These are phyloP conservation scores for Drosophila parabipectinata DNA, from an alignment of 1,140 invertebrate genomes.

Conservation along the genomic window DNA sequence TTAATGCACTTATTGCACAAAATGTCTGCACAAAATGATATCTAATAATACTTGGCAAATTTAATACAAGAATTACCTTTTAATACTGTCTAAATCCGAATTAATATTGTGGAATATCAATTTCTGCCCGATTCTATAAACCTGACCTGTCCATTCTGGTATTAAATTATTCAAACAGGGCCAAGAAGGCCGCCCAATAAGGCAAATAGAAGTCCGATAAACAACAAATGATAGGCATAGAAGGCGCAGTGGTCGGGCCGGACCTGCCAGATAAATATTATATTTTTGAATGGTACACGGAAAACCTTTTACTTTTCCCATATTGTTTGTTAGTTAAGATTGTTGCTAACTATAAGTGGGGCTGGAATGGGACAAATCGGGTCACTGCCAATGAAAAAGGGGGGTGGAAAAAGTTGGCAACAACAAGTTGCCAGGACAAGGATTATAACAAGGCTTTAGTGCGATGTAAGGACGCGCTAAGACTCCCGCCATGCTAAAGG, in stretches of 20 bases:
- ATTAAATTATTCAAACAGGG: conserved; percentile 49
- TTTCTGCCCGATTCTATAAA: conserved; percentile 3
- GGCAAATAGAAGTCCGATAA: conserved; percentile 26
- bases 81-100: too few relatives aligned
- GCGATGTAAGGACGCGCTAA: conserved; percentile 28
- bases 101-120: not conserved
- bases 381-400: conserved; percentile 28
- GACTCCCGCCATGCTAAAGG: conserved; percentile 23
- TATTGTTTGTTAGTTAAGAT: conserved; percentile 49
- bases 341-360: conserved; percentile 24
- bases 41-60: not conserved
- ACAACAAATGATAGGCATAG: conserved; percentile 44
- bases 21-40: too few relatives aligned
- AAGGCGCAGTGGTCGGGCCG: conserved; percentile 13
- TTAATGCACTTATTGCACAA: too few relatives aligned
- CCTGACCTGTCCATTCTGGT: conserved; percentile 48
- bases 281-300: conserved; percentile 43
- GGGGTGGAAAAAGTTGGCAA: conserved; percentile 26
- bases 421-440: conserved; percentile 35
- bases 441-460: conserved; percentile 52
- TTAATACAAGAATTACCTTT: not conserved
- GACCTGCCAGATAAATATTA: conserved; percentile 21
- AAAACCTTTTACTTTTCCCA: conserved; percentile 55
- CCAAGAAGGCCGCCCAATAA: conserved; percentile 22
- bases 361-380: conserved; percentile 5